phyloP scores from a whole-genome alignment of 2,888 invertebrate species.

The Macrosiphum euphorbiae region DNA sequence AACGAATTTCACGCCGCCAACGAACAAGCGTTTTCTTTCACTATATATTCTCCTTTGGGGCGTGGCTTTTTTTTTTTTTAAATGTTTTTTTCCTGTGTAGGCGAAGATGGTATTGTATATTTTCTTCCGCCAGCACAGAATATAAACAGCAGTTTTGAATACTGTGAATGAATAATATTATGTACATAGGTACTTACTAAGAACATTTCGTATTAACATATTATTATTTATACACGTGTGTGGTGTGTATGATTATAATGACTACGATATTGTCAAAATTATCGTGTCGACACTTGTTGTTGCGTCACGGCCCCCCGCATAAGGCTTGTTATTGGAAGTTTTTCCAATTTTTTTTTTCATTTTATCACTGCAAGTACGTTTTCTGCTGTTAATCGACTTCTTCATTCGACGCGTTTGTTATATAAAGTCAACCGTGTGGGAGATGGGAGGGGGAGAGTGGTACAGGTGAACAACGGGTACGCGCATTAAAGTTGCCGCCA shows the following conservation, averaged over 20 bases:
- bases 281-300: not conserved
- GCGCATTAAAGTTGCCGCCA: constrained; percentile 40
- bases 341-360: not conserved
- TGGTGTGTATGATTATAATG: not conserved
- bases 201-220: not conserved
- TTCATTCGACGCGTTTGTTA: not conserved
- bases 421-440: not conserved
- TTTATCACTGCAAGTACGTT: not conserved
- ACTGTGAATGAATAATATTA: not conserved
- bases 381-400: not conserved
- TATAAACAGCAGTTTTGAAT: not conserved
- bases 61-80: constrained; percentile 11
- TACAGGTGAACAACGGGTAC: constrained; percentile 18
- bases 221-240: not conserved
- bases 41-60: not conserved
- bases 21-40: not conserved
- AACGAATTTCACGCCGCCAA: constrained; percentile 1
- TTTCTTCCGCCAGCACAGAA: not conserved
- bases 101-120: not conserved
- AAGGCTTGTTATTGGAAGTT: not conserved
- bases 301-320: not conserved
- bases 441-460: too few relatives aligned
- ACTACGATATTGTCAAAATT: not conserved
- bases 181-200: not conserved
- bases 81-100: not conserved